Evolutionary conservation across 2,888 invertebrate genomes (phyloP).

Genomic region (Acleris laterana): DNA sequence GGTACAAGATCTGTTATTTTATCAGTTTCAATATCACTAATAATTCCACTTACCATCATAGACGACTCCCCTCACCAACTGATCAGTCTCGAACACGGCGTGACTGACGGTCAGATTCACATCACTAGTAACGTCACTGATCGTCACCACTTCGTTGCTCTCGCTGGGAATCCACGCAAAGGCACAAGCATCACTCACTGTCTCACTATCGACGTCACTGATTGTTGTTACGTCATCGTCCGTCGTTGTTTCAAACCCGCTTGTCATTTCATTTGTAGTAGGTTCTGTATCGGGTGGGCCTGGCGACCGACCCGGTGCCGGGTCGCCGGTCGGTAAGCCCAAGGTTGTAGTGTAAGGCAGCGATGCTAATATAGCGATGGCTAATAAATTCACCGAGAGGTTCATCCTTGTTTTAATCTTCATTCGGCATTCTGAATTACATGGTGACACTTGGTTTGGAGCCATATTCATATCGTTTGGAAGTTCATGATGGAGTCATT

Average conservation of each 20-base stretch:
- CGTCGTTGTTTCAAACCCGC: slow-evolving; percentile 58
- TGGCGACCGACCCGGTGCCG: slow-evolving; percentile 87
- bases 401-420: slow-evolving; percentile 59
- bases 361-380: slow-evolving; percentile 62
- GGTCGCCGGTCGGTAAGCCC: slow-evolving; percentile 84
- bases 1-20: no score
- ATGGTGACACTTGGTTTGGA: slow-evolving; percentile 17
- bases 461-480: slow-evolving; percentile 20
- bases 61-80: slow-evolving; percentile 79
- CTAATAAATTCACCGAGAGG: slow-evolving; percentile 51
- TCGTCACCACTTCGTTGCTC: slow-evolving; percentile 70
- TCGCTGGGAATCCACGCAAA: slow-evolving; percentile 74
- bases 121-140: slow-evolving; percentile 71
- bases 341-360: slow-evolving; percentile 74
- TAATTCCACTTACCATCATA: slow-evolving; percentile 80
- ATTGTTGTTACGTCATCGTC: slow-evolving; percentile 48
- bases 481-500: slow-evolving; percentile 19
- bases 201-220: slow-evolving; percentile 47
- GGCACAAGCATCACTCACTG: slow-evolving; percentile 69
- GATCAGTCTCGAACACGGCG: slow-evolving; percentile 78
- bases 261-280: slow-evolving; percentile 3
- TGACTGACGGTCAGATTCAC: slow-evolving; percentile 81
- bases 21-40: no score
- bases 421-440: slow-evolving; percentile 44
- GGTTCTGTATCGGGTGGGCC: slow-evolving; percentile 77